phyloP scores from a whole-genome alignment of 2,888 invertebrate genomes.

The Mesodorylaimus sp. region DNA sequence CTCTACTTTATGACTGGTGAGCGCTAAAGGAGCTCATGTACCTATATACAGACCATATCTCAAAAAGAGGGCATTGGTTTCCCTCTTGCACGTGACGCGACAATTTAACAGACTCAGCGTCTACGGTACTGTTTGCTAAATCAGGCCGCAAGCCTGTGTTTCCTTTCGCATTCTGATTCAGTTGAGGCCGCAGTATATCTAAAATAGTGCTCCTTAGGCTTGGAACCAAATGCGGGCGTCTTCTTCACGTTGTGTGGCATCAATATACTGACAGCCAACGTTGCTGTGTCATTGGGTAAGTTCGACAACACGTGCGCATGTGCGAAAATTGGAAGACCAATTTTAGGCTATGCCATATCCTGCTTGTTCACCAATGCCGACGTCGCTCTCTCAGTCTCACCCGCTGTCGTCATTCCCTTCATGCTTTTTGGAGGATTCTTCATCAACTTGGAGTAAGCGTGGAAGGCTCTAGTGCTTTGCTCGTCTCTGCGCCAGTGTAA shows the following conservation, averaged over 20 bases:
- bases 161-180: no score
- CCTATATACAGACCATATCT: no score
- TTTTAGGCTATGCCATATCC: conserved; percentile 69
- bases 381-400: conserved; percentile 72
- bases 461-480: no score
- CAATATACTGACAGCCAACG: conserved; percentile 20
- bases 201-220: conserved; percentile 22
- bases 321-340: conserved; percentile 5
- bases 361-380: conserved; percentile 61
- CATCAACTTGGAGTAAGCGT: conserved; percentile 56
- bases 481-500: no score
- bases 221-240: conserved; percentile 18
- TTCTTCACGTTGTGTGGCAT: conserved; percentile 44
- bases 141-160: no score
- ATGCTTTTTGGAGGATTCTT: conserved; percentile 88
- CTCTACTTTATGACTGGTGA: conserved; percentile 69
- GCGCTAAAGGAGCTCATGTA: conserved; percentile 40
- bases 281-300: conserved; percentile 23
- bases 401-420: conserved; percentile 77
- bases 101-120: no score
- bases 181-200: no score
- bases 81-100: no score
- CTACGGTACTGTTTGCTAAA: no score
- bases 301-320: no score
- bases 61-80: no score